Conservation (phyloP, 2,888 invertebrate genomes). For the Xanthorhoe designata region DNA sequence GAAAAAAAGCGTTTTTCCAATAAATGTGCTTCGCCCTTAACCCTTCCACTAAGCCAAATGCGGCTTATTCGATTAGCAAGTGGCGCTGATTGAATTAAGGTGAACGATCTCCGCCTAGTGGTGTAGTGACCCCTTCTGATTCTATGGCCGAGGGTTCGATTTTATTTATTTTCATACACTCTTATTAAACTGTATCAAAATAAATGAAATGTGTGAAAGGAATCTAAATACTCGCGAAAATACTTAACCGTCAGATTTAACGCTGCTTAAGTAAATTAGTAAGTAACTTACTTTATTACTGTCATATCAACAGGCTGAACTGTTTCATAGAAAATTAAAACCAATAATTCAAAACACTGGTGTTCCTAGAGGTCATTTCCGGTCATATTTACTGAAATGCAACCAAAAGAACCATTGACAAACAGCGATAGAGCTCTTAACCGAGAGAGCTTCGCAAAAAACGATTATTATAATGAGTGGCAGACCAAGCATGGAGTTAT, state of each 20-base stretch:
- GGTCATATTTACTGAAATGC: background rate
- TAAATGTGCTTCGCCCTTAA: constrained; percentile 56
- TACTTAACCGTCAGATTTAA: too few relatives aligned
- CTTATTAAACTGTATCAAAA: too few relatives aligned
- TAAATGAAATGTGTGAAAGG: too few relatives aligned
- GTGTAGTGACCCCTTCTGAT: constrained; percentile 3
- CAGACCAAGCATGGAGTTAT: constrained; percentile 70
- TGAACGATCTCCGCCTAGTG: constrained; percentile 57
- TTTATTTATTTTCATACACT: constrained; percentile 9
- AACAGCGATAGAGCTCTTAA: constrained; percentile 36
- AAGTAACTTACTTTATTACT: too few relatives aligned
- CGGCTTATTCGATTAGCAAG: constrained; percentile 83
- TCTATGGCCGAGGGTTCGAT: constrained; percentile 1
- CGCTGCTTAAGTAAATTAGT: too few relatives aligned
- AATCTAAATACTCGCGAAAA: too few relatives aligned
- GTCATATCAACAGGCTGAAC: too few relatives aligned
- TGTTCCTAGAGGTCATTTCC: too few relatives aligned
- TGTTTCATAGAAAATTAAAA: too few relatives aligned
- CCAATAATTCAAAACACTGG: too few relatives aligned
- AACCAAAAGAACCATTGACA: constrained; percentile 1
- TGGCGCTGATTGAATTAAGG: constrained; percentile 82
- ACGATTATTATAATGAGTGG: constrained; percentile 75
- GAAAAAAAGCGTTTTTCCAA: constrained; percentile 49
- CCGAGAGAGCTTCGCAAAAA: constrained; percentile 64
- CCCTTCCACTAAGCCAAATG: constrained; percentile 69